A percentile compares a stretch with the other conserved stretches of the same genome.
These are phyloP conservation scores for Leiothrix lutea DNA, from an alignment of 2,113 vertebrate species.

Conservation along the genomic window DNA sequence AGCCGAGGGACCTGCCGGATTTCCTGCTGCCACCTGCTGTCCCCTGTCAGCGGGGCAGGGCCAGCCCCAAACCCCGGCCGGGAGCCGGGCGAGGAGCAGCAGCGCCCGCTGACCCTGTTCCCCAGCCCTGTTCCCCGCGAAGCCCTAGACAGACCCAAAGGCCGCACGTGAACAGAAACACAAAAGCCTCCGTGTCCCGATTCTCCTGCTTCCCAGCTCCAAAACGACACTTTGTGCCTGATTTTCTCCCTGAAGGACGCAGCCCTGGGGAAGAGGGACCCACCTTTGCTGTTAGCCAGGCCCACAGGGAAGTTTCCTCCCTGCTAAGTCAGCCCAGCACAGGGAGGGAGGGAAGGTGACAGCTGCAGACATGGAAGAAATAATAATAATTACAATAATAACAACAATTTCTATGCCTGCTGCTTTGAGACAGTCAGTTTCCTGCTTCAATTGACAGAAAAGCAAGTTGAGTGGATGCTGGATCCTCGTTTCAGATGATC, in stretches of 20 bases:
- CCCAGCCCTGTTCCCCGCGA: neutral
- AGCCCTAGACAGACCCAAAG: neutral
- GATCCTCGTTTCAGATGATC: neutral
- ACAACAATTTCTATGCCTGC: neutral
- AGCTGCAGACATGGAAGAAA: neutral
- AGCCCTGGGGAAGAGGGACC: neutral
- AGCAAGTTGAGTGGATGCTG: neutral
- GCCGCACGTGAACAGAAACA: neutral
- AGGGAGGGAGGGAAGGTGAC: fast-evolving
- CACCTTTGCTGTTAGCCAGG: neutral
- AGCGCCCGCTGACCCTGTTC: neutral
- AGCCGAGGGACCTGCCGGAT: neutral
- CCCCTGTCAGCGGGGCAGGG: neutral
- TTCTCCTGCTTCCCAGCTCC: neutral
- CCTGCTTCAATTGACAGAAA: neutral
- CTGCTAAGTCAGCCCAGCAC: neutral
- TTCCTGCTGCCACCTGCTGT: conserved; percentile 33
- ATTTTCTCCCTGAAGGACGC: neutral
- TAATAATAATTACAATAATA: too few species aligned
- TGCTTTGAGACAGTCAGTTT: neutral
- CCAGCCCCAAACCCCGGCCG: neutral
- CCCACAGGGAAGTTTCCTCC: neutral
- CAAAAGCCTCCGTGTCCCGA: neutral
- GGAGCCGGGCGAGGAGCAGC: neutral
- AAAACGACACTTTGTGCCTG: neutral